Evolutionary conservation across 2,113 vertebrate species (phyloP).

Genomic region (Actenoides lindsayi): DNA sequence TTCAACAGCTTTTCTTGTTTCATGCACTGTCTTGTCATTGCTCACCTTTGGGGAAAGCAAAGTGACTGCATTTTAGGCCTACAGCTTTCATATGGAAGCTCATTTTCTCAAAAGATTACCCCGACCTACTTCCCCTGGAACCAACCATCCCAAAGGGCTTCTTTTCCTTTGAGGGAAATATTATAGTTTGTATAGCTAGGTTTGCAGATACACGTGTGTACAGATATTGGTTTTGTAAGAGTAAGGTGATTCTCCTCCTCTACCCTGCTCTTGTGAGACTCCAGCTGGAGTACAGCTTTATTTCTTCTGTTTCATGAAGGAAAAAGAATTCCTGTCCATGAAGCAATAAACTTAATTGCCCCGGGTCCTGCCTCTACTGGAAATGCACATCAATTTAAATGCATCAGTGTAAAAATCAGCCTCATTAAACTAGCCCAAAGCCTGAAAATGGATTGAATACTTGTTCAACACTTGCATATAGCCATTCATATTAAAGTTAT

Average conservation of each 20-base stretch:
- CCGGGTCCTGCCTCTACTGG: not conserved
- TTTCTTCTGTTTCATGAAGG: not conserved
- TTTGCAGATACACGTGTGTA: not conserved
- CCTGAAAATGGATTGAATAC: not conserved
- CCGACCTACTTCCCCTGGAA: not conserved
- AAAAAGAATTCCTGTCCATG: not conserved
- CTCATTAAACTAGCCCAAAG: not conserved
- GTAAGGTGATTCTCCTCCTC: not conserved
- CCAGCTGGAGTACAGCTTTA: not conserved
- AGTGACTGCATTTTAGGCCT: not conserved
- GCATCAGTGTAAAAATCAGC: conserved; percentile 15
- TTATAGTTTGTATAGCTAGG: not conserved
- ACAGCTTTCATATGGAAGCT: not conserved
- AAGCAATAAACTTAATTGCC: not conserved
- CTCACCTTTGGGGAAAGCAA: not conserved
- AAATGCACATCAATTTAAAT: not conserved
- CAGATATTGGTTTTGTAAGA: not conserved
- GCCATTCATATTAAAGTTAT: not conserved
- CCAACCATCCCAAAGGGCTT: not conserved
- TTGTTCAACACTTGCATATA: not conserved
- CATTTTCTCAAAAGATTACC: not conserved
- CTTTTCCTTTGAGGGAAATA: not conserved
- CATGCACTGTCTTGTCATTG: not conserved
- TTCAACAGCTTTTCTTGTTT: not conserved
- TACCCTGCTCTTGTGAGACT: not conserved